Evolutionary conservation across 2,113 vertebrate genomes (phyloP).

Genomic region (Dromaius novaehollandiae): DNA sequence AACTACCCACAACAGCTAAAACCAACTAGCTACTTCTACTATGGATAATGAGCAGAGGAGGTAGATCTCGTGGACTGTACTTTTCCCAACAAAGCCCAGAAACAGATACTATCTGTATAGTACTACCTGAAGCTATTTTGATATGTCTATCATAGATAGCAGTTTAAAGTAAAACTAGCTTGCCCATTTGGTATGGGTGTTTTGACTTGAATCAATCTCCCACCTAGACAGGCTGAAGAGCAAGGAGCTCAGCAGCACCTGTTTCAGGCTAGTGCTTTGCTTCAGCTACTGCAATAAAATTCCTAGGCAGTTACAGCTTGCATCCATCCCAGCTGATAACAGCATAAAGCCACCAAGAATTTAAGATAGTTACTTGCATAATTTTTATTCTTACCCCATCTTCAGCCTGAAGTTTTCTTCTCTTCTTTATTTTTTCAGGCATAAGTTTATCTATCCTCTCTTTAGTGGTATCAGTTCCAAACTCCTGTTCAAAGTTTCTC

Average conservation of each 20-base stretch:
- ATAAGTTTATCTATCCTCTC: constrained; percentile 91
- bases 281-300: background rate
- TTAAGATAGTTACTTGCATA: background rate
- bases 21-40: background rate
- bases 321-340: fast-evolving
- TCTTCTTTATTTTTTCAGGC: constrained; percentile 98
- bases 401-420: constrained; percentile 94
- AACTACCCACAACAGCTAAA: background rate
- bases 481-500: constrained; percentile 89
- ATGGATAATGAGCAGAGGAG: fast-evolving
- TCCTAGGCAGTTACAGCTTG: background rate
- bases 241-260: background rate
- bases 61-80: background rate
- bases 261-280: background rate
- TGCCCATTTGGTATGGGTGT: fast-evolving
- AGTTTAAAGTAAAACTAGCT: background rate
- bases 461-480: constrained; percentile 78
- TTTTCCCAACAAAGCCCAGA: background rate
- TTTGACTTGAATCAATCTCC: background rate
- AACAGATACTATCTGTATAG: background rate
- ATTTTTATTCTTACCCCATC: constrained; percentile 88
- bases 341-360: background rate
- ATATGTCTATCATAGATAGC: fast-evolving
- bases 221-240: too few species aligned
- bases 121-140: background rate